Percentiles rank a stretch among this genome's conserved stretches.
Evolutionary conservation across 2,797 vertebrate species (phyloP).

Genomic region (Leptatherina wallacei): DNA sequence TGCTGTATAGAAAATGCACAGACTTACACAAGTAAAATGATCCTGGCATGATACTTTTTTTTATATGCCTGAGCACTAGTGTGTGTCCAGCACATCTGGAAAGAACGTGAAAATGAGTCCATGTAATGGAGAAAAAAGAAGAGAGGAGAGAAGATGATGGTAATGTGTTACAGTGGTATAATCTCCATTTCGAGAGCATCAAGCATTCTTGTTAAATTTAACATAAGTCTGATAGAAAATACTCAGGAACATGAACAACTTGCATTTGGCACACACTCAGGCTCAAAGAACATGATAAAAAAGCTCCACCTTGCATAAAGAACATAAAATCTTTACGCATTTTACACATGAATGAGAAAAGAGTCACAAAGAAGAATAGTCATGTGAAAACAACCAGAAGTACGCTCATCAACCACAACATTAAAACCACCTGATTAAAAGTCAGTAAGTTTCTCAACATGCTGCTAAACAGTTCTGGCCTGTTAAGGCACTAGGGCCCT

Average conservation of each 20-base stretch:
- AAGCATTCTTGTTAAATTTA: slow-evolving; percentile 29
- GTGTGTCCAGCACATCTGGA: slow-evolving; percentile 77
- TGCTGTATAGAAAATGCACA: slow-evolving; percentile 7
- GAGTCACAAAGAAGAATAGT: background rate
- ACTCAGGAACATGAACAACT: background rate
- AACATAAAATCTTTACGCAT: background rate
- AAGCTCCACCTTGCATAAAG: background rate
- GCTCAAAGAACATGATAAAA: background rate
- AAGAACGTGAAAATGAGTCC: slow-evolving; percentile 55
- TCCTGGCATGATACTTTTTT: slow-evolving; percentile 41
- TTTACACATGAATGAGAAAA: background rate
- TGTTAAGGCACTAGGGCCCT: background rate
- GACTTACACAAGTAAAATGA: slow-evolving; percentile 17
- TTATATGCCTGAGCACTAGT: slow-evolving; percentile 64
- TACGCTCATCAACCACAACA: background rate
- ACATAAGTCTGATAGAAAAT: slow-evolving; percentile 23
- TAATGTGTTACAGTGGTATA: slow-evolving; percentile 5
- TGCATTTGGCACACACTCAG: background rate
- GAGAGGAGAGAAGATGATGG: slow-evolving; percentile 3
- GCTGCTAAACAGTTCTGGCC: background rate
- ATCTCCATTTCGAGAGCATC: slow-evolving; percentile 21
- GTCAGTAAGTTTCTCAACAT: background rate
- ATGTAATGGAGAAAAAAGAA: slow-evolving; percentile 23
- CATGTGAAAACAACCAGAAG: background rate
- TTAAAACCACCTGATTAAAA: background rate